Evolutionary conservation across 2,888 invertebrate genomes (phyloP).

Genomic region (Pseudeuparius sepicola): DNA sequence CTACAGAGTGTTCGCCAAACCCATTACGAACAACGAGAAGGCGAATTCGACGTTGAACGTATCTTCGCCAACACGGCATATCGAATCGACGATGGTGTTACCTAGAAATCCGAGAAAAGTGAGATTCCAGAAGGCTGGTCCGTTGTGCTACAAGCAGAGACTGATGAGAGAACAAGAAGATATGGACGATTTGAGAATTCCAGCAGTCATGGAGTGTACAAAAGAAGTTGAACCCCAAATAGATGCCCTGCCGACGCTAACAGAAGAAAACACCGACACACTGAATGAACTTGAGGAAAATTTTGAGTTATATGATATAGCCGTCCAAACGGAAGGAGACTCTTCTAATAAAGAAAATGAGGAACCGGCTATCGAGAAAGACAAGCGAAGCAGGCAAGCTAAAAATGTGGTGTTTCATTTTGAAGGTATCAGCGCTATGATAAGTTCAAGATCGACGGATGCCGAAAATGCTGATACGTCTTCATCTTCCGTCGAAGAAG

Average conservation of each 20-base stretch:
- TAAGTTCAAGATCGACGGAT: slow-evolving; percentile 7
- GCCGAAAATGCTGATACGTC: too few relatives aligned
- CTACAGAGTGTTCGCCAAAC: slow-evolving; percentile 19
- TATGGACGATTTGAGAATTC: slow-evolving; percentile 3
- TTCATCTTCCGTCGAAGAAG: too few relatives aligned
- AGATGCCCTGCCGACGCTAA: slow-evolving; percentile 10
- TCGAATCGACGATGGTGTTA: neutral
- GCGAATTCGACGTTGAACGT: slow-evolving; percentile 20
- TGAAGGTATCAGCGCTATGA: neutral
- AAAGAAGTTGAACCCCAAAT: neutral
- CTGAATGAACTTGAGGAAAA: slow-evolving; percentile 1
- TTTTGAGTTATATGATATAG: slow-evolving; percentile 9
- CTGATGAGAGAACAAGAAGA: too few relatives aligned
- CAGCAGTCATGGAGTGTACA: slow-evolving; percentile 6
- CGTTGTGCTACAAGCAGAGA: slow-evolving; percentile 15
- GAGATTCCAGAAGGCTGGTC: slow-evolving; percentile 12
- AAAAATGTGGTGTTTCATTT: neutral
- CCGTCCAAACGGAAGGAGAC: slow-evolving; percentile 4
- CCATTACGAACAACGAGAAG: slow-evolving; percentile 22
- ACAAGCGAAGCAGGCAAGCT: too few relatives aligned
- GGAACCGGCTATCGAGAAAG: neutral
- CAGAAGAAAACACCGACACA: slow-evolving; percentile 9
- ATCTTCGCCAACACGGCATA: too few relatives aligned
- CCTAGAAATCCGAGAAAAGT: slow-evolving; percentile 3
- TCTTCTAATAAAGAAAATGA: neutral